Base-by-base conservation (phyloP, 2,888 invertebrate genomes). In the Mechanitis mazaeus region DNA sequence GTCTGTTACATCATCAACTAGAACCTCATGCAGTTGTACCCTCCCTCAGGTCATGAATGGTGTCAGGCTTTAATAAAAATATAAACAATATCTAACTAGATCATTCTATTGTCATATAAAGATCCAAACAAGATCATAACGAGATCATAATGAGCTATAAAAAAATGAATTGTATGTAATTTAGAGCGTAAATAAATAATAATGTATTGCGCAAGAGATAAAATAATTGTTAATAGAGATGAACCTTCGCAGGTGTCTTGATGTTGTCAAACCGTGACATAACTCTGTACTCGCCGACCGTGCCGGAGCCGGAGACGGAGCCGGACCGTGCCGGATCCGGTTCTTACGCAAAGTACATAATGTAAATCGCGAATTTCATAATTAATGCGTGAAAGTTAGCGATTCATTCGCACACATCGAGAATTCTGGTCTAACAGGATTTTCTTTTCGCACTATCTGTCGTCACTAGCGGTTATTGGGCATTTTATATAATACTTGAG, bases 361-460 rank as follows among this genome's bases (percentile, higher is more conserved):
- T 78, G 78, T 80, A 81, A 83, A 83, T 83, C 79, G 81, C 78
- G 76, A 83, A 85, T 85, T 86, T 86, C 86, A 84, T 83, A 85
- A 85, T 82, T 81, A 81, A 80, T 77, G 78, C 75, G 85, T 83
- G 85, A 87, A 87, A 86, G 86, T 82, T 72, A 71, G 71, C 80
- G 75, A 83, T 80, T 83, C 79, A 77, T 79, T 77, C 72, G 73
- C 77, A 75, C 75, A 77, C 68, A 62, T 54, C 68, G 70, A 12
- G 11, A 28, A 28, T 65, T 75, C 77, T 72, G 73, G 77, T 75
- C 68, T 71, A 77, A 77, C 78, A 65, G 70, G 75, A 64, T 66
- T 66, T 64, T 63, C 46, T 58, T 33, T 59, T 45, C 45, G 47
- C 47, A 61, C 38, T 57, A 42, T 45, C 46, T 56, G 47, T 54